Evolutionary conservation across 1,140 invertebrate genomes (phyloP), one percentile per base, ranked within the genome.

Genomic region (Anastrepha obliqua): DNA sequence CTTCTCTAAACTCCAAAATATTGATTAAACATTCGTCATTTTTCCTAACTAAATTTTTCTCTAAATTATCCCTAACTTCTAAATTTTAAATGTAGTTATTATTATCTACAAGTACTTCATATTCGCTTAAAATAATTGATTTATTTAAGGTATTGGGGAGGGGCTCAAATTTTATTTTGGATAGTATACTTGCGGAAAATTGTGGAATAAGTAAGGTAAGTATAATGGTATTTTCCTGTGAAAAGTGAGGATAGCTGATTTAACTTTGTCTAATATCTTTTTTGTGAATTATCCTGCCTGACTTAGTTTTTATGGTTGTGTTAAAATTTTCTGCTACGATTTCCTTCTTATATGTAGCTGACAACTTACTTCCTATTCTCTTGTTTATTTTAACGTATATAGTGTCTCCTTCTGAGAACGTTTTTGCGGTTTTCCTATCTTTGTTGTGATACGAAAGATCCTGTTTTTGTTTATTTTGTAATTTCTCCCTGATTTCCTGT

Each of bases 341-440:
- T 13, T 70, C 67, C 42, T 70, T 70, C 42, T 70, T 70, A 70
- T 51, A 87, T 39, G 65, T 87, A 20, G 1, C 4, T 11, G 86
- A 13, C 4, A 87, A 15, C 58, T 87, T 87, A n/a, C 20, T 20
- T 13, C 67, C 81, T 87, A 89, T 42, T 87, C 88, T 88, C 13
- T 59, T 88, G 59, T 88, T 89, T 87, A 29, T 29, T 88, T 81
- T 88, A 4, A 88, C 87, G 47, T 85, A 89, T 29, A 89, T 87
- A 70, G 74, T 59, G 8, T 89, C 13, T 64, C 81, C 67, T 89
- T 60, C 47, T 6, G 15, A 2, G 55, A 88, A 89, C 17, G 47
- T 87, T 85, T 29, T 86, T 64, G 88, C 59, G 39, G 65, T 4
- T 20, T 86, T 86, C 47, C 70, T 78, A 59, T 74, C 67, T 60